phyloP scores from a whole-genome alignment of 1,140 invertebrate species.

The Eufriesea mexicana region DNA sequence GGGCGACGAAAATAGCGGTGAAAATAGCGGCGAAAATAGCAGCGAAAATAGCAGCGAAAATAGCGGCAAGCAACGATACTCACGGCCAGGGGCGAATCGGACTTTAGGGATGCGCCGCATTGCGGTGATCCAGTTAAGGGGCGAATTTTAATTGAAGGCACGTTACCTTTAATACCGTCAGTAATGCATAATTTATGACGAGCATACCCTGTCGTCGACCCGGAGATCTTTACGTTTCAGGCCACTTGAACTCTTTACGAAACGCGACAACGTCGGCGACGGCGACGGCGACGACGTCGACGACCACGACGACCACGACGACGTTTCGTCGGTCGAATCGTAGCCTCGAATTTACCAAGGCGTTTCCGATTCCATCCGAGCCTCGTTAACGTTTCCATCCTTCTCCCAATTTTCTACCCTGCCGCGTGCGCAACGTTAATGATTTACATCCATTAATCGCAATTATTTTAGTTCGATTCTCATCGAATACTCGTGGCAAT shows the following conservation, averaged over 20 bases:
- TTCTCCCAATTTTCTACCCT: not conserved
- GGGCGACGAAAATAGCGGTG: not conserved
- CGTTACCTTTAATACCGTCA: conserved; percentile 29
- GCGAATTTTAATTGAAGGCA: conserved; percentile 48
- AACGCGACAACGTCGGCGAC: not conserved
- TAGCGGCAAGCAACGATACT: conserved; percentile 2
- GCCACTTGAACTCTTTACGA: not conserved
- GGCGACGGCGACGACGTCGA: no score
- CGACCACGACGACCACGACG: no score
- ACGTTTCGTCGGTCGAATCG: not conserved
- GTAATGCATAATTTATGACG: conserved; percentile 50
- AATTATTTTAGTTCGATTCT: conserved; percentile 2
- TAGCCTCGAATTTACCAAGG: no score
- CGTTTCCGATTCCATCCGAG: not conserved
- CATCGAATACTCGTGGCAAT: not conserved
- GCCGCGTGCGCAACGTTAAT: not conserved
- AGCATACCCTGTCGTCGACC: not conserved
- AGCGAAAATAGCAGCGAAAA: not conserved
- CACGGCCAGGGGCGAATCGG: not conserved
- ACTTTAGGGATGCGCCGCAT: conserved; percentile 36
- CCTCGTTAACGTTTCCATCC: not conserved
- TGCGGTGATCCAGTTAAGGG: conserved; percentile 47
- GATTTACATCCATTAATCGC: not conserved
- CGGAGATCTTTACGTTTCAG: conserved; percentile 10
- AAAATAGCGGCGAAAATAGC: not conserved